A percentile compares a stretch with the other conserved stretches of the same genome.
These are phyloP conservation scores for Diprion similis DNA, from an alignment of 1,140 invertebrate species.

Conservation along the genomic window DNA sequence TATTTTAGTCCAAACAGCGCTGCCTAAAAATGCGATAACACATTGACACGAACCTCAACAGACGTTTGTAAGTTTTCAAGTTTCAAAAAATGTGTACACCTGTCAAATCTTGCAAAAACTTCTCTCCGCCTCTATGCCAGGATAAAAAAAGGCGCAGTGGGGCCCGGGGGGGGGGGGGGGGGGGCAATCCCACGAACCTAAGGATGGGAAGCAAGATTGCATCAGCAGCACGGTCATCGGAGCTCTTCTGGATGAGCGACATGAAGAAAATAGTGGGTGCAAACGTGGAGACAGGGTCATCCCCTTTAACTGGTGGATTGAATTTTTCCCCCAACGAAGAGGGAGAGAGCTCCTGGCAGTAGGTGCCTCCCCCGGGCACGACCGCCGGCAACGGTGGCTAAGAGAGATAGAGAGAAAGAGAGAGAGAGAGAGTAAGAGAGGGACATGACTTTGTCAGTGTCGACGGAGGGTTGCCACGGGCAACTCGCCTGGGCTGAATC, in stretches of 20 bases:
- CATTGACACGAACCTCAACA: too few relatives aligned
- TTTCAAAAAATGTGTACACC: background rate
- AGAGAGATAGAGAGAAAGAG: background rate
- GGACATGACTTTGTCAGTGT: constrained; percentile 40
- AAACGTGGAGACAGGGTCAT: constrained; percentile 28
- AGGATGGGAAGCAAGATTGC: too few relatives aligned
- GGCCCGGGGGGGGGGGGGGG: too few relatives aligned
- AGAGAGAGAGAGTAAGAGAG: constrained; percentile 18
- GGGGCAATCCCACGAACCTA: too few relatives aligned
- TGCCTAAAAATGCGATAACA: too few relatives aligned
- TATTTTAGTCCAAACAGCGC: too few relatives aligned
- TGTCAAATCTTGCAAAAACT: background rate
- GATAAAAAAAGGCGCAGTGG: too few relatives aligned
- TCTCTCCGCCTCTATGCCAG: too few relatives aligned
- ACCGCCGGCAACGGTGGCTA: constrained; percentile 17
- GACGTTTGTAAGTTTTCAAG: too few relatives aligned
- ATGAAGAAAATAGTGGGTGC: too few relatives aligned
- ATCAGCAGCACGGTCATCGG: too few relatives aligned
- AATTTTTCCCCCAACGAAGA: constrained; percentile 54
- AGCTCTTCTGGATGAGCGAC: too few relatives aligned
- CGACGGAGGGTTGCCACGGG: constrained; percentile 36
- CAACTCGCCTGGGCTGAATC: constrained; percentile 24
- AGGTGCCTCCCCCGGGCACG: constrained; percentile 26
- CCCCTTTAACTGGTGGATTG: constrained; percentile 59
- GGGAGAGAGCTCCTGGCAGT: constrained; percentile 25